Evolutionary conservation across 2,888 invertebrate genomes (phyloP).

Genomic region (Rotaria magnacalcarata): DNA sequence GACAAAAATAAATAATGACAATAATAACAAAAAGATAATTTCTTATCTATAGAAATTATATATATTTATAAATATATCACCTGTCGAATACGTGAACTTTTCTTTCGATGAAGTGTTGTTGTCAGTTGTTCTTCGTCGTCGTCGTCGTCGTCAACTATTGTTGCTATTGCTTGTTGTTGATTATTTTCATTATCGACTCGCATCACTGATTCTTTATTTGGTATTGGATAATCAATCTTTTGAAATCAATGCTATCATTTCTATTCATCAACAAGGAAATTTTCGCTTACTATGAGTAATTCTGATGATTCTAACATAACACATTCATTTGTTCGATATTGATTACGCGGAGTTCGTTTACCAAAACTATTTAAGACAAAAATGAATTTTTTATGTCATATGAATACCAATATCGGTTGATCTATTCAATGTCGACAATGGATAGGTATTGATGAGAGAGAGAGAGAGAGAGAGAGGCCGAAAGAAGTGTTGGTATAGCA

Average conservation of each 20-base stretch:
- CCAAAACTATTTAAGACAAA: slow-evolving; percentile 67
- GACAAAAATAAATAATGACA: background rate
- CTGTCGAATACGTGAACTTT: slow-evolving; percentile 12
- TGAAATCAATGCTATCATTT: background rate
- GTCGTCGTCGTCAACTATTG: background rate
- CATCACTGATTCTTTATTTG: background rate
- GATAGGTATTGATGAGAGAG: background rate
- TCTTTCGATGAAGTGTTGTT: background rate
- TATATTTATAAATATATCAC: background rate
- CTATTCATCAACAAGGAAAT: slow-evolving; percentile 53
- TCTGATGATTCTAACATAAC: slow-evolving; percentile 78
- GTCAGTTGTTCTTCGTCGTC: background rate
- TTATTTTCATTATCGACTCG: background rate
- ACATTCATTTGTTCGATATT: slow-evolving; percentile 75
- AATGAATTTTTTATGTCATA: background rate
- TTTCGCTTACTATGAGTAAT: slow-evolving; percentile 68
- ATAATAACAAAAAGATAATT: background rate
- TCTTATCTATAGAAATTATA: background rate
- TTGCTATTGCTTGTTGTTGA: background rate
- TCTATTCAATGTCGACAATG: background rate
- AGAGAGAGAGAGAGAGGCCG: background rate
- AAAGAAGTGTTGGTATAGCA: background rate
- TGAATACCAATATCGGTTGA: background rate
- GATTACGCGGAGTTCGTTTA: slow-evolving; percentile 72
- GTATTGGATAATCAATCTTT: slow-evolving; percentile 13